Evolutionary conservation across 2,113 vertebrate genomes (phyloP).

Genomic region (Heterochromis multidens): DNA sequence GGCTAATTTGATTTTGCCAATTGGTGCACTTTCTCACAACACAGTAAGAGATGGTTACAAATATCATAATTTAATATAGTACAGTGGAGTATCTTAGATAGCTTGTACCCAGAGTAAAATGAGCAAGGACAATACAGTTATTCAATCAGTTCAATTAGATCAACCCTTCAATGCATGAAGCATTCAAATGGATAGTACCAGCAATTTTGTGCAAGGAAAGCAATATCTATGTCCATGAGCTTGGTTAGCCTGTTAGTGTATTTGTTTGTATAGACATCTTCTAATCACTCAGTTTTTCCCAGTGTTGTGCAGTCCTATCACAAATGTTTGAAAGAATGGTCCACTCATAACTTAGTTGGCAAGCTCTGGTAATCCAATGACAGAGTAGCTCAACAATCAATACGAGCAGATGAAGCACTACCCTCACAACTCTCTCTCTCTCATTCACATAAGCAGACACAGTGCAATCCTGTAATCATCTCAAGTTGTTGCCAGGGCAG

Average conservation of each 20-base stretch:
- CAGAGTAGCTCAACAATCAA: not conserved
- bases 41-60: not conserved
- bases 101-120: not conserved
- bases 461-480: not conserved
- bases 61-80: not conserved
- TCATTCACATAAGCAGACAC: not conserved
- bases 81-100: not conserved
- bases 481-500: not conserved
- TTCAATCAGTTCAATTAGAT: not conserved
- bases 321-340: not conserved
- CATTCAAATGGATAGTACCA: not conserved
- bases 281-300: not conserved
- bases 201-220: not conserved
- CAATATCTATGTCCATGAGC: not conserved
- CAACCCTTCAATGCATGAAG: too few relatives aligned
- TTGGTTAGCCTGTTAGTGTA: not conserved
- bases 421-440: not conserved
- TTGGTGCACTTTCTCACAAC: not conserved
- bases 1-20: not conserved
- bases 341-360: not conserved
- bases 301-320: constrained; percentile 7
- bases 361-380: constrained; percentile 11
- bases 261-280: not conserved
- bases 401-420: not conserved
- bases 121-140: not conserved